Evolutionary conservation across 1,140 invertebrate species (phyloP).

Genomic region (Thaumatotibia leucotreta): DNA sequence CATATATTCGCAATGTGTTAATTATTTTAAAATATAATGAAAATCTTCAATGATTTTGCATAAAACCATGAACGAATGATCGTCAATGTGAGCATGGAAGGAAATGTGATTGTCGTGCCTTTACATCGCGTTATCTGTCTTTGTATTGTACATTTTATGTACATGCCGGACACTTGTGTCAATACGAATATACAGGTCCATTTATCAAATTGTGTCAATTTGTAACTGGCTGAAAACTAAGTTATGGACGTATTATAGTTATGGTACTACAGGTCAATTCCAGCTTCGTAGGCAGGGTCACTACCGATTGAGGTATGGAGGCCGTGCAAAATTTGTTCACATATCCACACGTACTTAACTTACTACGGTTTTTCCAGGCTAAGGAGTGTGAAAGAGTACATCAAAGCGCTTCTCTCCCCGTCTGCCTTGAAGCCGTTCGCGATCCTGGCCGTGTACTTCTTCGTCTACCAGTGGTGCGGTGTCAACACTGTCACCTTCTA

Average conservation of each 20-base stretch:
- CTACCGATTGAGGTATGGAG: too few relatives aligned
- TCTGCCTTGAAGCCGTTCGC: slow-evolving; percentile 81
- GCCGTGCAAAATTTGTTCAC: too few relatives aligned
- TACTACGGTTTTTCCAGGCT: slow-evolving; percentile 71
- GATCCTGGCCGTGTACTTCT: slow-evolving; percentile 81
- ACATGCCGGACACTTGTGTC: not conserved
- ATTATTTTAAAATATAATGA: too few relatives aligned
- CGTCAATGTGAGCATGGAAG: not conserved
- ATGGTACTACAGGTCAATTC: too few relatives aligned
- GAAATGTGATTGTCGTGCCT: not conserved
- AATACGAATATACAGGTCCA: not conserved
- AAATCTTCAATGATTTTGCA: not conserved
- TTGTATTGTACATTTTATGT: not conserved
- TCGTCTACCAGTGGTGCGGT: slow-evolving; percentile 86
- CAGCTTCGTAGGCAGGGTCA: too few relatives aligned
- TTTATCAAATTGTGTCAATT: not conserved
- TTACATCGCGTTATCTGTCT: not conserved
- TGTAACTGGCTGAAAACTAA: not conserved
- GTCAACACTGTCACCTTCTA: slow-evolving; percentile 89
- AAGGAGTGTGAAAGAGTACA: slow-evolving; percentile 75
- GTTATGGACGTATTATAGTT: too few relatives aligned
- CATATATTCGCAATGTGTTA: too few relatives aligned
- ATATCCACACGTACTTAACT: too few relatives aligned
- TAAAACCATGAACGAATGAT: not conserved
- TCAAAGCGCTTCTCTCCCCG: slow-evolving; percentile 78